Conservation (phyloP, 2,888 invertebrate species). For the Seira sanloemensis region DNA sequence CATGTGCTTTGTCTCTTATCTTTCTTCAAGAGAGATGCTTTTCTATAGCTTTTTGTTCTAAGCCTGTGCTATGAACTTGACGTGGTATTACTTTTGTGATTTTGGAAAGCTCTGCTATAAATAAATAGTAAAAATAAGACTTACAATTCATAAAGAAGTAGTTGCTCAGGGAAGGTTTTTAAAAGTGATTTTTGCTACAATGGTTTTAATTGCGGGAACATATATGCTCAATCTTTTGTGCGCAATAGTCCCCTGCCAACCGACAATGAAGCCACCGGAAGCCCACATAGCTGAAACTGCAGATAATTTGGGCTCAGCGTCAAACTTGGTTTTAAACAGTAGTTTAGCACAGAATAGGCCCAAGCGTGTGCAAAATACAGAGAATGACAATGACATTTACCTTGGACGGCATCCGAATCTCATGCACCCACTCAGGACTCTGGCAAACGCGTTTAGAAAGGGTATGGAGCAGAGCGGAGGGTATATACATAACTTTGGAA, state of each 20-base stretch:
- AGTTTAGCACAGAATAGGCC: not conserved
- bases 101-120: not conserved
- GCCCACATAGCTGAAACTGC: not conserved
- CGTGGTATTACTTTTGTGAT: not conserved
- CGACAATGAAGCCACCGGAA: slow-evolving; percentile 50
- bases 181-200: not conserved
- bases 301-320: not conserved
- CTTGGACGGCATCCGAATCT: slow-evolving; percentile 18
- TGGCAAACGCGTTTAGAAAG: slow-evolving; percentile 23
- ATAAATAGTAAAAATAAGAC: not conserved
- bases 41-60: not conserved
- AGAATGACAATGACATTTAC: not conserved
- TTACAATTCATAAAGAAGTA: not conserved
- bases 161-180: not conserved
- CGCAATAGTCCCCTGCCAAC: slow-evolving; percentile 65
- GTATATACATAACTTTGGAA: slow-evolving; percentile 39
- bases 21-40: not conserved
- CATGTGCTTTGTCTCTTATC: not conserved
- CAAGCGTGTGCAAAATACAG: not conserved
- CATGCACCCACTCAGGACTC: slow-evolving; percentile 20
- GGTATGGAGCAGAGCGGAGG: slow-evolving; percentile 25
- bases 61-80: slow-evolving; percentile 9
- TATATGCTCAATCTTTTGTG: slow-evolving; percentile 63
- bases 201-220: slow-evolving; percentile 34
- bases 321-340: not conserved